These are phyloP conservation scores for Zaprionus gabonicus DNA, from an alignment of 1,140 invertebrate species.

Conservation along the genomic window DNA sequence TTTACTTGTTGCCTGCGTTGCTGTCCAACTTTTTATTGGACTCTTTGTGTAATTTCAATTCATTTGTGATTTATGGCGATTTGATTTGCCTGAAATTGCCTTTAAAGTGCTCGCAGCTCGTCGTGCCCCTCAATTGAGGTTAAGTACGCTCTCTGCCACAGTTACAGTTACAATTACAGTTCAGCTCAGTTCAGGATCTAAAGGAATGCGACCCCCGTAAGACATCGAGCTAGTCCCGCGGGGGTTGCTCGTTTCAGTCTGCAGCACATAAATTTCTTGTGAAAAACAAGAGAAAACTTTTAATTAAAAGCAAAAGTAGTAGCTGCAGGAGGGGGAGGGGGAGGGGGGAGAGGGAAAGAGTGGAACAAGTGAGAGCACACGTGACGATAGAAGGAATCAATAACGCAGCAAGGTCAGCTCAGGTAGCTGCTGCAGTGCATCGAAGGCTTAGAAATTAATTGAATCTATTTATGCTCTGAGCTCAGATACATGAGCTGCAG, in stretches of 20 bases:
- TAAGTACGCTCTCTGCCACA: background rate
- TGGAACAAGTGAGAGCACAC: background rate
- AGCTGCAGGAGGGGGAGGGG: background rate
- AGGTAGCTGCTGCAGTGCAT: background rate
- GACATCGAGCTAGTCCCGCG: background rate
- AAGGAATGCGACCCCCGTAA: background rate
- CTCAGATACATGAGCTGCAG: background rate
- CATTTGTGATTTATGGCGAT: slow-evolving; percentile 61
- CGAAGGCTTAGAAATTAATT: slow-evolving; percentile 47
- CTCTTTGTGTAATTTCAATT: slow-evolving; percentile 41
- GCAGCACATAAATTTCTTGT: slow-evolving; percentile 34
- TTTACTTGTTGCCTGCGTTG: slow-evolving; percentile 33
- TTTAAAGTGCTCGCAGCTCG: slow-evolving; percentile 9
- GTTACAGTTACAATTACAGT: slow-evolving; percentile 7
- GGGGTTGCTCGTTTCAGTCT: background rate
- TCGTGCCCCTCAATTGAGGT: slow-evolving; percentile 19
- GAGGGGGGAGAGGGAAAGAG: background rate
- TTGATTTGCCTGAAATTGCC: slow-evolving; percentile 43
- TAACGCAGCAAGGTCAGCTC: slow-evolving; percentile 3
- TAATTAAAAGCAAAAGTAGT: slow-evolving; percentile 63
- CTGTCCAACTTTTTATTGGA: slow-evolving; percentile 29
- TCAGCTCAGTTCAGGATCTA: background rate
- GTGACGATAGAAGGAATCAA: background rate
- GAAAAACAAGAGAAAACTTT: slow-evolving; percentile 51
- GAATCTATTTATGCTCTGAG: slow-evolving; percentile 33